Base-by-base conservation (phyloP, 2,888 invertebrate species). In the Tetanocera ferruginea region DNA sequence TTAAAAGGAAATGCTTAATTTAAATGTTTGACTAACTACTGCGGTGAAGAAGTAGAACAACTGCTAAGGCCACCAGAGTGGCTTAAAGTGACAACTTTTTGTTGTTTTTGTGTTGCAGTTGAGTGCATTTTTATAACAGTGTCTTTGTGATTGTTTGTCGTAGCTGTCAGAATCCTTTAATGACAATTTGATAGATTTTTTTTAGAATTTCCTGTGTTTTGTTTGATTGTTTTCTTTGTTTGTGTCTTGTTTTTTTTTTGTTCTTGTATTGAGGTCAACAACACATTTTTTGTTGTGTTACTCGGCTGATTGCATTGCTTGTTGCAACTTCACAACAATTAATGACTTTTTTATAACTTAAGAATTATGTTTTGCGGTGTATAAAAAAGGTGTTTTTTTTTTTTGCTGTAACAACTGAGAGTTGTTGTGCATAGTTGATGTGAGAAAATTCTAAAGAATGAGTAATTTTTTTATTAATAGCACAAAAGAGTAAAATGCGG, bases 311-410 rank as follows among this genome's bases (percentile, higher is more conserved):
- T 43, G 43, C 43, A 43, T 55, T 17, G 31, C 34, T 28, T 43
- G 17, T 51, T 14, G 37, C 73, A 19, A 23, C 49, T 49, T 23
- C 60, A 8, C 52, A n/a, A 4, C 67, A n/a, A 37, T 25, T 75
- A 75, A 75, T 75, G 74, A 1, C 31, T 66, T 66, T 66, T 75
- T 75, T 75, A 75, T 66, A 66, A 75, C 31, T 75, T 75, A 52
- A 66, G 52, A 75, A 75, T 52, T 25, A 66, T 52, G 51, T 28
- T 19, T 17, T 5, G 25, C 19, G 3, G 23, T 3, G 23, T 3
- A 4, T 6, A 31, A 28, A 4, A 11, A 60, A 11, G 11, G 43
- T 14, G 14, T 14, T 43, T n/a, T n/a, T n/a, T n/a, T n/a, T n/a
- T n/a, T n/a, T n/a, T n/a, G n/a, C n/a, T n/a, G n/a, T n/a, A n/a